These are phyloP conservation scores for Ophonus ardosiacus DNA, from an alignment of 2,888 invertebrate genomes.

Conservation along the genomic window DNA sequence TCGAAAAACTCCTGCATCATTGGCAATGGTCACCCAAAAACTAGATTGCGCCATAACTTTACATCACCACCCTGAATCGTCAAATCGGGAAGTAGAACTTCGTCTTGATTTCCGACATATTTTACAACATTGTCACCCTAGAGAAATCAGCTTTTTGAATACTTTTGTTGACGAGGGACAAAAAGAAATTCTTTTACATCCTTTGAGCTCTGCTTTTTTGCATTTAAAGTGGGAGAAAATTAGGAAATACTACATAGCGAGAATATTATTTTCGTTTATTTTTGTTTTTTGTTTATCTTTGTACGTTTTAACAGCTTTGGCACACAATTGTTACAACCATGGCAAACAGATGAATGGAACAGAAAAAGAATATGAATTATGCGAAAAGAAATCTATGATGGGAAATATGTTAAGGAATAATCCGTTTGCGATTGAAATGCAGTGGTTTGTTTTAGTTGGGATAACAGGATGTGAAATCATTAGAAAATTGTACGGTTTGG, in stretches of 20 bases:
- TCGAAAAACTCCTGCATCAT: conserved; percentile 90
- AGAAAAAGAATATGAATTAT: conserved; percentile 82
- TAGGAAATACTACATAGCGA: conserved; percentile 89
- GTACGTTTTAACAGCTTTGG: conserved; percentile 89
- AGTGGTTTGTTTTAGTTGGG: conserved; percentile 89
- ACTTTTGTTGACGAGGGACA: conserved; percentile 93
- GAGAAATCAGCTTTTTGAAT: conserved; percentile 91
- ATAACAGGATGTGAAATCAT: conserved; percentile 89
- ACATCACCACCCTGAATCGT: conserved; percentile 86
- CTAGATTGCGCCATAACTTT: conserved; percentile 88
- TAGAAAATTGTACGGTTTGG: conserved; percentile 88
- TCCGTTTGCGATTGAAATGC: conserved; percentile 88
- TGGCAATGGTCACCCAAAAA: conserved; percentile 89
- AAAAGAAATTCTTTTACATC: conserved; percentile 91
- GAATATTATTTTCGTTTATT: conserved; percentile 87
- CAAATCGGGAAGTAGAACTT: conserved; percentile 88
- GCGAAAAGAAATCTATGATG: conserved; percentile 87
- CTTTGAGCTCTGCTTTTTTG: conserved; percentile 91
- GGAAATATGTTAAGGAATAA: conserved; percentile 86
- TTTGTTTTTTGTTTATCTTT: conserved; percentile 89
- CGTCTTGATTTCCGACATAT: conserved; percentile 90
- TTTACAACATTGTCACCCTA: conserved; percentile 88
- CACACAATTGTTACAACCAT: conserved; percentile 91
- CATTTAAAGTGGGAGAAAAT: conserved; percentile 95
- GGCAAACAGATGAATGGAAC: conserved; percentile 82